Evolutionary conservation across 2,113 vertebrate genomes (phyloP).

Genomic region (Onychorhynchus coronatus): DNA sequence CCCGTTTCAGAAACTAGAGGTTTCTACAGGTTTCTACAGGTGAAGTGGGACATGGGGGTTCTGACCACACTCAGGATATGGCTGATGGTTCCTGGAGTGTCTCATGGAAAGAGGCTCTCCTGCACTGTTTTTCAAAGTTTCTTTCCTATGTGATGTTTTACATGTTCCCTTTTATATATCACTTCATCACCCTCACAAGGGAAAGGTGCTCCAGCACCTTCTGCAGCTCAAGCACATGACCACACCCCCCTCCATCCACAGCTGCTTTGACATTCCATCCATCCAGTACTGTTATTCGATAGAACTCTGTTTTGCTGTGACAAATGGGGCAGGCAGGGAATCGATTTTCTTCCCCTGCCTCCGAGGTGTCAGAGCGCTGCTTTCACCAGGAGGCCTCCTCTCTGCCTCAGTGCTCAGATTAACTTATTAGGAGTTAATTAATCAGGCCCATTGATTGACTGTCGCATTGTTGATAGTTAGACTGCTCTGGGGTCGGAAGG

Average conservation of each 20-base stretch:
- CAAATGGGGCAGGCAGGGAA: conserved; percentile 28
- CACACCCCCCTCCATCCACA: not conserved
- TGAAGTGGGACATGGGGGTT: not conserved
- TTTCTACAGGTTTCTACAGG: not conserved
- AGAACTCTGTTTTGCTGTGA: not conserved
- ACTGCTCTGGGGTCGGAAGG: not conserved
- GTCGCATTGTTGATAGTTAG: not conserved
- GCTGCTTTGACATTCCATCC: not conserved
- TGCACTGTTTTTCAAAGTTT: not conserved
- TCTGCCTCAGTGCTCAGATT: conserved; percentile 35
- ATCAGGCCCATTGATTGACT: conserved; percentile 56
- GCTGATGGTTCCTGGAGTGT: not conserved
- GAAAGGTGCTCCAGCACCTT: not conserved
- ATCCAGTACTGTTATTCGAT: not conserved
- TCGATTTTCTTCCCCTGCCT: conserved; percentile 28
- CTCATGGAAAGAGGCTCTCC: not conserved
- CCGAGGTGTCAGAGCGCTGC: not conserved
- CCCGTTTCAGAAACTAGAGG: not conserved
- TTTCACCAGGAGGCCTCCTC: conserved; percentile 27
- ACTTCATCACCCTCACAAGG: not conserved
- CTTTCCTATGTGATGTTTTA: not conserved
- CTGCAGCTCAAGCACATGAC: not conserved
- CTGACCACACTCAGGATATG: too few species aligned
- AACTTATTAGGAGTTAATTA: conserved; percentile 69
- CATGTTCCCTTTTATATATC: not conserved